Conservation (phyloP, 2,797 vertebrate genomes). For the Tadarida brasiliensis region DNA sequence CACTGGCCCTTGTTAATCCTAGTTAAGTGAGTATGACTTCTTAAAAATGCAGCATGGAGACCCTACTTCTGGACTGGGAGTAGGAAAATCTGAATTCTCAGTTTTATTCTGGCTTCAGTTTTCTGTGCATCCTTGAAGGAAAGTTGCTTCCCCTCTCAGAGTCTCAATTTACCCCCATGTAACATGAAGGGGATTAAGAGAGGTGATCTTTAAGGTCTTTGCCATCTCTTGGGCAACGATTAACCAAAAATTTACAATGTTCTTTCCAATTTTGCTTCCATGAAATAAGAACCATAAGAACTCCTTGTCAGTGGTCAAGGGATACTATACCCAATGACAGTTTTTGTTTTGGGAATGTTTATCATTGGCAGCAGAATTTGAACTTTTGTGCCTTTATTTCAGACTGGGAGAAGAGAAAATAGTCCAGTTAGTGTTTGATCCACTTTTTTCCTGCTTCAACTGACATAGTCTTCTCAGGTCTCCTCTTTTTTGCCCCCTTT, state of each 20-base stretch:
- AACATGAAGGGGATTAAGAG: not conserved
- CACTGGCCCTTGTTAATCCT: not conserved
- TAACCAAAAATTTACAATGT: not conserved
- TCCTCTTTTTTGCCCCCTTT: not conserved
- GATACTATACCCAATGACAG: not conserved
- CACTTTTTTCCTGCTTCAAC: not conserved
- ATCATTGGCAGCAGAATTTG: not conserved
- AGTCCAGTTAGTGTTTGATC: not conserved
- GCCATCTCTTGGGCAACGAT: not conserved
- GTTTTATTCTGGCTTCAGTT: not conserved
- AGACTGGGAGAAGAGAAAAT: not conserved
- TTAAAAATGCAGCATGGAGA: not conserved
- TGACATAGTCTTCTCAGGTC: not conserved
- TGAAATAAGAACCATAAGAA: conserved; percentile 6
- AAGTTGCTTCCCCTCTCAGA: not conserved
- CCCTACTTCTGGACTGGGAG: not conserved
- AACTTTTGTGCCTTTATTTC: not conserved
- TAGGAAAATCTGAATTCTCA: not conserved
- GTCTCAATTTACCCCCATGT: not conserved
- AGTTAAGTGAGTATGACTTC: not conserved
- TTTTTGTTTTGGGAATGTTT: conserved; percentile 1
- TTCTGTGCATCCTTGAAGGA: not conserved
- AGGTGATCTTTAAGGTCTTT: not conserved
- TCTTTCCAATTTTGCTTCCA: not conserved
- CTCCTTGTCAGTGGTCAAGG: not conserved